Evolutionary conservation across 1,140 invertebrate species (phyloP), one percentile per base, ranked within the genome.

Genomic region (Drosophila biarmipes): DNA sequence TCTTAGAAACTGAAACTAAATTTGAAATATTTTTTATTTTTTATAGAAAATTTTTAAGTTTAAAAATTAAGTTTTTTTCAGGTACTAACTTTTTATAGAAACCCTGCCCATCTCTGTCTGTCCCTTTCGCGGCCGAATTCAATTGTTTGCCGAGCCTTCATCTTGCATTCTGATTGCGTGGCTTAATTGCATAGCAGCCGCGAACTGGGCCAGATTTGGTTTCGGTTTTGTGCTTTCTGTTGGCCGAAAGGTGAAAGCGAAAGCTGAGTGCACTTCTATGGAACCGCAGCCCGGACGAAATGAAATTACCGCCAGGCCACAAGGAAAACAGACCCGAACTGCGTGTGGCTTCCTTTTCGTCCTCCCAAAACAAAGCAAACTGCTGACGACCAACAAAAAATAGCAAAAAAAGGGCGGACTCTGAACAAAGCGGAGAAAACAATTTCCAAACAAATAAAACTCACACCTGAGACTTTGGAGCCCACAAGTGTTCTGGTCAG

Each of bases 81-180:
- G 27, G 6, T 29, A 8, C 7, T 29, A 27, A 29, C 7, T 0
- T 7, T 7, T 29, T 29, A 40, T 19, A 19, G 42, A 1, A 14
- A 29, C n/a, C 31, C 34, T 58, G 52, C 6, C 55, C 61, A 48
- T 38, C 62, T 34, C 64, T 62, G 40, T 1, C 15, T 21, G 48
- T 42, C 34, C 24, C 63, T 49, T 35, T n/a, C 6, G 19, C 12
- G 35, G 35, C 31, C 46, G 46, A 74, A 75, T 75, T 75, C 73
- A 76, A 82, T 87, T 86, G 84, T 86, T 82, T 78, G 78, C 63
- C 43, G 31, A 78, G 82, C 84, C 82, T 89, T 82, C 84, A 87
- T 87, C 84, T 87, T 87, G 82, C 84, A 87, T 87, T 87, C 84
- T 87, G 82, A 87, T 87, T 87, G 82, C 84, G 84, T 45, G 84